Evolutionary conservation across 2,113 vertebrate species (phyloP), one percentile per base, ranked within the genome.

Genomic region (Plotosus lineatus): DNA sequence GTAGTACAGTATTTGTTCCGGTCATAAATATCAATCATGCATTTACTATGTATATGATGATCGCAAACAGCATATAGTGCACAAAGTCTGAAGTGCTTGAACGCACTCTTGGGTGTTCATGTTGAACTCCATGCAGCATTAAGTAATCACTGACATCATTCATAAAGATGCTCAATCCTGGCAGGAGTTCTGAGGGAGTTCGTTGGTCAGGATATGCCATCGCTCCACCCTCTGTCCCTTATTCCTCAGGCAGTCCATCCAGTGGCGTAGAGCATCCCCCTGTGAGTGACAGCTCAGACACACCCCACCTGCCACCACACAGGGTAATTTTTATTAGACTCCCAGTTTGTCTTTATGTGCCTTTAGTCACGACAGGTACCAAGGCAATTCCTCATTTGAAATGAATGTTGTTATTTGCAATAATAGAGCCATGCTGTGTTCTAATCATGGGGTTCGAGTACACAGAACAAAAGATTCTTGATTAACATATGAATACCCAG

Each of bases 141-240:
- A 75, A 40, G 42, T 77, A 31, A 46, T 51, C 80, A 63, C 38
- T 76, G 44, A 77, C 15, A 48, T 76, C 38, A 53, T 21, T 48
- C 80, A 65, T 40, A 60, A n/a, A 48, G 46, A 63, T 72, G 66
- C 23, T 87, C 86, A 93, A 48, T 93, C 90, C 31, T 90, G 92
- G 77, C 91, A 85, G 5, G 91, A 80, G 9, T 91, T 93, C 0
- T 88, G 93, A 0, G 95, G 92, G 81, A 96, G 91, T 91, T 96
- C 93, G 0, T 94, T 96, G 90, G 94, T 95, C 87, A 96, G 87
- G 69, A 95, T 90, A 85, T 96, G 95, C 95, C 95, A 96, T 31
- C 93, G 92, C 85, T 96, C 95, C 85, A 95, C 89, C 83, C 89
- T 84, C 21, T 81, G 56, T 8, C 95, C 94, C 0, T 89, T 90